Percentiles rank a stretch among this genome's conserved stretches.
Evolutionary conservation across 2,797 vertebrate species (phyloP).

Genomic region (Synanceia verrucosa): DNA sequence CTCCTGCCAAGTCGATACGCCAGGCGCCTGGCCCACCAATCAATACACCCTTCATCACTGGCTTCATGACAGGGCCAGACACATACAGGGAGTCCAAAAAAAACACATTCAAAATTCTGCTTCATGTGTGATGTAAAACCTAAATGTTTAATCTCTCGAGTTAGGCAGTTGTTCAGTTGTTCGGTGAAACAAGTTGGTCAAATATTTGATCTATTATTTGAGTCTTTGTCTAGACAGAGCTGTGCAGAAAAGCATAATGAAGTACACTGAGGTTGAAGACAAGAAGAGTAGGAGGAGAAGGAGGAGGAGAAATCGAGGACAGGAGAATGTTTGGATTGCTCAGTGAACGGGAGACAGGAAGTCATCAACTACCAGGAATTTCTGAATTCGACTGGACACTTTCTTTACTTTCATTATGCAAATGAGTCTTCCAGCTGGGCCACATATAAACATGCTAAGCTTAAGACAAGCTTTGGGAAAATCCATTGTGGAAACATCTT

Average conservation of each 20-base stretch:
- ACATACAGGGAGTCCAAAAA: slow-evolving; percentile 18
- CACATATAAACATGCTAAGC: slow-evolving; percentile 24
- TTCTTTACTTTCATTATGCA: slow-evolving; percentile 53
- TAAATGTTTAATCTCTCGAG: slow-evolving; percentile 19
- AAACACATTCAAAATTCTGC: slow-evolving; percentile 28
- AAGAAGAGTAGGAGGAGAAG: slow-evolving; percentile 25
- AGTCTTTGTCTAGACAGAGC: slow-evolving; percentile 5
- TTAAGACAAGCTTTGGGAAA: slow-evolving; percentile 17
- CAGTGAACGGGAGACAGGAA: slow-evolving; percentile 58
- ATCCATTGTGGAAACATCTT: slow-evolving; percentile 12
- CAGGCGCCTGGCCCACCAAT: slow-evolving; percentile 78
- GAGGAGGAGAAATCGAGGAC: slow-evolving; percentile 51
- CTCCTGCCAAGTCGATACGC: slow-evolving; percentile 77
- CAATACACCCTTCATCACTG: slow-evolving; percentile 80
- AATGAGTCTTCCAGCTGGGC: slow-evolving; percentile 4
- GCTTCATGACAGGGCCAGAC: slow-evolving; percentile 53
- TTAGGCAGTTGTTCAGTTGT: slow-evolving; percentile 10
- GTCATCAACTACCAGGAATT: slow-evolving; percentile 72
- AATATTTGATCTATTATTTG: slow-evolving; percentile 52
- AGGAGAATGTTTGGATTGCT: slow-evolving; percentile 66
- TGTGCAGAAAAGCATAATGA: slow-evolving; percentile 12
- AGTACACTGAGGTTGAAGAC: slow-evolving; percentile 15
- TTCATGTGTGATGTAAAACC: slow-evolving; percentile 8
- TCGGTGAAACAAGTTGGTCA: slow-evolving; percentile 29
- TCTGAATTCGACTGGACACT: slow-evolving; percentile 56